Conservation (phyloP, 1,140 invertebrate genomes). For the Lasioglossum baleicum region DNA sequence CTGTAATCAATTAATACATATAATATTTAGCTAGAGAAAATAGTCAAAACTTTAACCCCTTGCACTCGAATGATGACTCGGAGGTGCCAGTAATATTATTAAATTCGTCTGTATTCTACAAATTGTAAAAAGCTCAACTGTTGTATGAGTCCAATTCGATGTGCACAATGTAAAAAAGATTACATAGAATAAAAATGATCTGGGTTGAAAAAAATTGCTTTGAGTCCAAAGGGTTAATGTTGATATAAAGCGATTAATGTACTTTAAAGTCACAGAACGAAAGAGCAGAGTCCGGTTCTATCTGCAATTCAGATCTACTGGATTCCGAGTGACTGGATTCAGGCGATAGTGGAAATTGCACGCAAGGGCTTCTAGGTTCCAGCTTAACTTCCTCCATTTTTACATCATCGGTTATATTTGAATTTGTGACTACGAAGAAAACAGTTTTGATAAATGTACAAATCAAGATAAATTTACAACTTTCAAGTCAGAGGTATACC, state of each 20-base stretch:
- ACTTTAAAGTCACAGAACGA: conserved; percentile 52
- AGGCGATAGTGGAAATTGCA: conserved; percentile 66
- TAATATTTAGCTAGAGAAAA: not conserved
- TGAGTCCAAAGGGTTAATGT: too few species aligned
- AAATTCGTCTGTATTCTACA: too few species aligned
- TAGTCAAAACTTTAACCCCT: not conserved
- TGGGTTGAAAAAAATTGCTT: too few species aligned
- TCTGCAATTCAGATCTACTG: conserved; percentile 63
- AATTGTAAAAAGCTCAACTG: too few species aligned
- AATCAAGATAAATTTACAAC: not conserved
- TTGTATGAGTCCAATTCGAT: too few species aligned
- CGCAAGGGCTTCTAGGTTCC: conserved; percentile 62
- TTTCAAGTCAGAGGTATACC: conserved; percentile 20
- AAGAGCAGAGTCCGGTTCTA: conserved; percentile 37
- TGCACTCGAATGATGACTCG: too few species aligned
- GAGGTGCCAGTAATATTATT: too few species aligned
- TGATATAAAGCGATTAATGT: not conserved
- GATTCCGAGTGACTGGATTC: conserved; percentile 67
- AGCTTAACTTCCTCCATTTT: conserved; percentile 59
- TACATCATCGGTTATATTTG: conserved; percentile 2
- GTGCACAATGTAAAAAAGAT: too few species aligned
- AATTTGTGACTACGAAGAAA: conserved; percentile 8
- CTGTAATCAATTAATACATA: conserved; percentile 45
- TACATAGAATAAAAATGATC: too few species aligned
- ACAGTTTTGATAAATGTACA: not conserved